Evolutionary conservation across 2,113 vertebrate genomes (phyloP), one percentile per base, ranked within the genome.

Genomic region (Asarcornis scutulata): DNA sequence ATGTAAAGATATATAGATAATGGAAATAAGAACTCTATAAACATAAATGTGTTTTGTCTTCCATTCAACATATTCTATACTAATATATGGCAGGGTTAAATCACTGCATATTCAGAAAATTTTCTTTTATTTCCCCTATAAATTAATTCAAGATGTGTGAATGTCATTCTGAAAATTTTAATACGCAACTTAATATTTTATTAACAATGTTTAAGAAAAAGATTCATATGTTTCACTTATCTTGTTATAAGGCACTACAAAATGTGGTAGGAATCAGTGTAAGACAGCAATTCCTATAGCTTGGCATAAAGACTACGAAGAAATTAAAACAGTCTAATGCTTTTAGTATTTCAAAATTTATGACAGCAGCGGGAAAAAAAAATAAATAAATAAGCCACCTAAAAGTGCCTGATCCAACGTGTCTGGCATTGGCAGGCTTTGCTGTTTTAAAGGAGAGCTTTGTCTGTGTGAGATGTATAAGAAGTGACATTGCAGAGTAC

Each of bases 171-270:
- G 91, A 96, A 97, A 94, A 91, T 95, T 96, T 96, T 97, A 98
- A 96, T 96, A 96, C 31, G 21, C 81, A 94, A 95, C 95, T 98
- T 98, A 97, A 98, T 97, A 97, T 98, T 98, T 98, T 97, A 97
- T 98, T 97, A 97, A 96, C 82, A 95, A 73, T 85, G 38, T 95
- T 97, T 96, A 93, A 93, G 78, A 86, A 95, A 95, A 96, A 96
- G 71, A 94, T 93, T 78, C 12, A 75, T 97, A 53, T 91, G 71
- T 86, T 94, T 81, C 73, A 93, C 78, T 86, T 94, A 83, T 84
- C 76, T 92, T 75, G 67, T 83, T 96, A 86, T 67, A 89, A 97
- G 83, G 25, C 29, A 29, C 42, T 80, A 72, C 46, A 91, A 91
- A 97, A 90, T 82, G 91, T 80, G 32, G 55, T 83, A 88, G 53